Percentiles rank a stretch among this genome's conserved stretches.
phyloP scores from a whole-genome alignment of 1,140 invertebrate genomes.

The Trichogramma pretiosum region DNA sequence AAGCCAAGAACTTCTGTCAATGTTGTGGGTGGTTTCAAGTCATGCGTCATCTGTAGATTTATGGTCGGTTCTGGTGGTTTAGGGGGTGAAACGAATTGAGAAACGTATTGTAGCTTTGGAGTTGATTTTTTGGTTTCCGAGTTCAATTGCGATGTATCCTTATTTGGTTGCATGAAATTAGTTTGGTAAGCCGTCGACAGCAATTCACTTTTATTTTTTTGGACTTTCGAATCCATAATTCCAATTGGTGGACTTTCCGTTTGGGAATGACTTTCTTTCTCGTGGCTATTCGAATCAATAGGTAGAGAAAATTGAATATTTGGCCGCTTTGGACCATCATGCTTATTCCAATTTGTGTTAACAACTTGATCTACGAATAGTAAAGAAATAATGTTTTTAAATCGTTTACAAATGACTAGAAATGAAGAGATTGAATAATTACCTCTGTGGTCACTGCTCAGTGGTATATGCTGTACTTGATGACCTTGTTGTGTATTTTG shows the following conservation, averaged over 20 bases:
- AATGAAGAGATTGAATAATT: no score
- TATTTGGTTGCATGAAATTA: conserved; percentile 25
- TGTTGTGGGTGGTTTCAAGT: conserved; percentile 35
- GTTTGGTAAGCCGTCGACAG: conserved; percentile 32
- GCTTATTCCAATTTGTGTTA: no score
- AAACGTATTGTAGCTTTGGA: conserved; percentile 26
- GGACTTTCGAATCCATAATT: conserved; percentile 21
- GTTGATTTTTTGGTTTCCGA: conserved; percentile 10
- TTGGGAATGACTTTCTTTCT: conserved; percentile 32
- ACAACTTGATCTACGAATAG: no score
- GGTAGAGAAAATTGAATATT: conserved; percentile 34
- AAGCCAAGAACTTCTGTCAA: conserved; percentile 38
- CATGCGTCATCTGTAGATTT: conserved; percentile 27
- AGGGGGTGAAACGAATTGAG: conserved; percentile 39
- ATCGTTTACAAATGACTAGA: no score
- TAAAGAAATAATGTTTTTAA: no score
- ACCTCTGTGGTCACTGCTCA: no score
- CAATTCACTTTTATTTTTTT: conserved; percentile 25
- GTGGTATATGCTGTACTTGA: no score
- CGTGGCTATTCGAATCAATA: conserved; percentile 31
- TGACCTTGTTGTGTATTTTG: no score
- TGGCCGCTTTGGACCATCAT: no score
- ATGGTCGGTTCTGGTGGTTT: conserved; percentile 8
- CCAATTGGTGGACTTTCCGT: conserved; percentile 32
- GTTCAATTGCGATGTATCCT: conserved; percentile 11